phyloP scores from a whole-genome alignment of 2,888 invertebrate species.

The Drosophila fulvimacula region DNA sequence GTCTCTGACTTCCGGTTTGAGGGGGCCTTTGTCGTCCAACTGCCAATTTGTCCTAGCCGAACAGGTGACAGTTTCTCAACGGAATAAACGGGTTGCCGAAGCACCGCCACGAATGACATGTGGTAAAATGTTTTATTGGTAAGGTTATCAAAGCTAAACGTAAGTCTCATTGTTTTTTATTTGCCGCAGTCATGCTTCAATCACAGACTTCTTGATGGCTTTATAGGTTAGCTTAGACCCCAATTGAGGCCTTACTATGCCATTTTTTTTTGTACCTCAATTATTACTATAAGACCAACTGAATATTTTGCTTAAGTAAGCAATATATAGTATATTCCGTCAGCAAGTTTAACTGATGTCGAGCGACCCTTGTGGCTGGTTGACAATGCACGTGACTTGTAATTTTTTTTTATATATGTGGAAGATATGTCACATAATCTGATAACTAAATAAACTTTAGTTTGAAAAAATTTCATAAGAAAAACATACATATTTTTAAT shows the following conservation, averaged over 20 bases:
- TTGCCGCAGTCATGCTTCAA: constrained; percentile 58
- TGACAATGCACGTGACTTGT: constrained; percentile 45
- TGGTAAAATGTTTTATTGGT: constrained; percentile 49
- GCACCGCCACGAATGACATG: constrained; percentile 62
- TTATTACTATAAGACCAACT: not conserved
- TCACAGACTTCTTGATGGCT: constrained; percentile 60
- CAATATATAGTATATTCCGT: constrained; percentile 4
- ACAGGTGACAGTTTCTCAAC: constrained; percentile 79
- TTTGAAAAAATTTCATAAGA: too few species aligned
- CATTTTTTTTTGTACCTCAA: constrained; percentile 25
- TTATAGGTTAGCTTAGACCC: constrained; percentile 46
- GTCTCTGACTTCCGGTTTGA: constrained; percentile 53
- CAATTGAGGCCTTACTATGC: constrained; percentile 58
- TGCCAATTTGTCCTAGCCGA: constrained; percentile 57
- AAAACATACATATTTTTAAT: too few species aligned
- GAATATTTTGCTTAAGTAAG: constrained; percentile 32
- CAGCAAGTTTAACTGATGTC: constrained; percentile 7
- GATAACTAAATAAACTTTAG: not conserved
- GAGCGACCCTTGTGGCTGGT: constrained; percentile 6
- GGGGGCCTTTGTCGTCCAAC: constrained; percentile 36
- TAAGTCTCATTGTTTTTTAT: constrained; percentile 39
- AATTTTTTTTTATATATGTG: constrained; percentile 19
- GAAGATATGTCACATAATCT: too few species aligned
- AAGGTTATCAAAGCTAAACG: constrained; percentile 35
- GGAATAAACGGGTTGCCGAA: constrained; percentile 62